Evolutionary conservation across 2,797 vertebrate species (phyloP).

Genomic region (Artibeus lituratus): DNA sequence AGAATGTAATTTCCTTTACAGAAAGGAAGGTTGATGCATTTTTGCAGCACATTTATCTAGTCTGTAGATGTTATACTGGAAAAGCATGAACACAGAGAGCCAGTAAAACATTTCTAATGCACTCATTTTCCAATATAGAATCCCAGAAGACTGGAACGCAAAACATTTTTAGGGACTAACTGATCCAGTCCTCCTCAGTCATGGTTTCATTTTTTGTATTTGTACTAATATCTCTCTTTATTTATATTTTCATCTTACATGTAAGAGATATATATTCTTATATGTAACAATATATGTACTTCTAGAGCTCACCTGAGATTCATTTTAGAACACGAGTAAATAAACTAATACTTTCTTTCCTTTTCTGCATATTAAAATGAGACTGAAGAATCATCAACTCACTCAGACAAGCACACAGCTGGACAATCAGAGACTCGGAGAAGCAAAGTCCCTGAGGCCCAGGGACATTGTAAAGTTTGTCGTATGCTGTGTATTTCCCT

Average conservation of each 20-base stretch:
- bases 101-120: constrained; percentile 5
- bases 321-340: neutral
- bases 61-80: neutral
- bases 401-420: neutral
- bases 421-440: neutral
- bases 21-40: too few species aligned
- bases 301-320: neutral
- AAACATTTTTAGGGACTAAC: neutral
- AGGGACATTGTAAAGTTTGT: neutral
- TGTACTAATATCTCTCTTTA: neutral
- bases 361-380: constrained; percentile 11
- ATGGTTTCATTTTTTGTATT: neutral
- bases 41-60: constrained; percentile 43
- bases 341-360: neutral
- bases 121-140: constrained; percentile 2
- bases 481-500: neutral
- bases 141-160: neutral
- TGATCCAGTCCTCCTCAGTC: neutral
- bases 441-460: neutral
- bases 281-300: neutral
- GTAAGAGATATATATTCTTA: neutral
- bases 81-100: neutral
- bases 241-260: neutral
- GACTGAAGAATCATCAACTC: neutral
- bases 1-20: constrained; percentile 40